Base-by-base conservation (phyloP, 2,888 invertebrate genomes). In the Cynaeus angustus region DNA sequence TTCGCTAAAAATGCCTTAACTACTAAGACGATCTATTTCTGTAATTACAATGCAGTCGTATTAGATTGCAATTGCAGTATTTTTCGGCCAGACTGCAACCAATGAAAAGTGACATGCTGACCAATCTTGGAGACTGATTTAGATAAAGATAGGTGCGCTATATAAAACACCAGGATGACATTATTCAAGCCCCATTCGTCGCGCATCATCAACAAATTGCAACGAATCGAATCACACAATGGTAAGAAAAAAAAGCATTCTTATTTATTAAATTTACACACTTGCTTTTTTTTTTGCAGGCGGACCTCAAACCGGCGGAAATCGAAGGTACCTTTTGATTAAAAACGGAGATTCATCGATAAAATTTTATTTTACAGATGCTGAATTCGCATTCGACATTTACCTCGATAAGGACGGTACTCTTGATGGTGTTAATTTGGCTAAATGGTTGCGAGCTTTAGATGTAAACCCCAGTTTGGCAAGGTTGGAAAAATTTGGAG, bases 401-500 rank as follows among this genome's bases (percentile, higher is more conserved):
- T 82, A 76, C 52, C 77, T 75, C 85, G 91, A 91, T 72, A 93
- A 95, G 78, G 90, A 89, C 82, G 95, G 94, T 83, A 92, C 92
- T 83, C 91, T 99, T 83, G 99, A 99, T 85, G 94, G 93, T 81
- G 89, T 89, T 86, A 92, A 95, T 86, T 89, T 99, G 79, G 98
- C 97, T 75, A 94, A 96, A 85, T 91, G 96, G 80, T 90, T 97
- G 83, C 92, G 97, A 81, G 95, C 96, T 79, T 90, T 97, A 82
- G 95, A 96, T 88, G 89, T 94, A 82, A 98, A 98, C 90, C 98
- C 98, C 82, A 98, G 97, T 83, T 86, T 93, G 84, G 95, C 94
- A 75, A 90, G 93, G 83, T 91, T 98, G 82, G 94, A 95, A 87
- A 97, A 98, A 84, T 88, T 96, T 85, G 97, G 98, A 74, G 96